Evolutionary conservation across 2,888 invertebrate species (phyloP).

Genomic region (Brenthis hecate): DNA sequence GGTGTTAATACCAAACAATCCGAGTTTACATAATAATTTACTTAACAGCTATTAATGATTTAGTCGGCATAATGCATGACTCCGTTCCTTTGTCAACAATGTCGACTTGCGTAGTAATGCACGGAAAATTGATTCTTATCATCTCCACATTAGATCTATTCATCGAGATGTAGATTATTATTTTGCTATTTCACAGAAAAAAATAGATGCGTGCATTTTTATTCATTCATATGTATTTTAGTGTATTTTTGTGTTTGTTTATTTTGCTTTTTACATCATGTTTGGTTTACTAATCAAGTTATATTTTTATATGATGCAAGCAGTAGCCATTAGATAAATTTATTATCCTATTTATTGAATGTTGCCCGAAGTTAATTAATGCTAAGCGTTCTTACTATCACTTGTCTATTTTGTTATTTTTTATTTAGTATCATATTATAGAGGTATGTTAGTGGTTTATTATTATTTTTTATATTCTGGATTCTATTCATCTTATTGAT

Average conservation of each 20-base stretch:
- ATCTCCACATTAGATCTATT: background rate
- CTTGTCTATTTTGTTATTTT: too few species aligned
- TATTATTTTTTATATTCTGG: too few species aligned
- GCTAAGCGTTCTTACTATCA: too few species aligned
- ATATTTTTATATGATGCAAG: too few species aligned
- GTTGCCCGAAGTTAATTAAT: too few species aligned
- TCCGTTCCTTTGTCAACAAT: constrained; percentile 45
- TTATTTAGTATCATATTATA: too few species aligned
- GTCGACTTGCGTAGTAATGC: constrained; percentile 12
- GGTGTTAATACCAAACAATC: constrained; percentile 30
- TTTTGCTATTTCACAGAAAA: constrained; percentile 21
- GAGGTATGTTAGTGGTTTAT: too few species aligned
- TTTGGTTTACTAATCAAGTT: too few species aligned
- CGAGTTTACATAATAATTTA: constrained; percentile 34
- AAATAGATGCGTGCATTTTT: constrained; percentile 4
- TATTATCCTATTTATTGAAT: too few species aligned
- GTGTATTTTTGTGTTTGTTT: constrained; percentile 1
- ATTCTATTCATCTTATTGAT: too few species aligned
- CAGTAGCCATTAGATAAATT: too few species aligned
- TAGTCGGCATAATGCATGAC: constrained; percentile 37
- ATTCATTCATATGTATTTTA: constrained; percentile 12
- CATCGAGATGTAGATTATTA: background rate
- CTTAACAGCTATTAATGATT: constrained; percentile 37
- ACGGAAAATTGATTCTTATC: constrained; percentile 1
- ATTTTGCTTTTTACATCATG: too few species aligned